phyloP scores from a whole-genome alignment of 1,140 invertebrate genomes.

The Pantala flavescens region DNA sequence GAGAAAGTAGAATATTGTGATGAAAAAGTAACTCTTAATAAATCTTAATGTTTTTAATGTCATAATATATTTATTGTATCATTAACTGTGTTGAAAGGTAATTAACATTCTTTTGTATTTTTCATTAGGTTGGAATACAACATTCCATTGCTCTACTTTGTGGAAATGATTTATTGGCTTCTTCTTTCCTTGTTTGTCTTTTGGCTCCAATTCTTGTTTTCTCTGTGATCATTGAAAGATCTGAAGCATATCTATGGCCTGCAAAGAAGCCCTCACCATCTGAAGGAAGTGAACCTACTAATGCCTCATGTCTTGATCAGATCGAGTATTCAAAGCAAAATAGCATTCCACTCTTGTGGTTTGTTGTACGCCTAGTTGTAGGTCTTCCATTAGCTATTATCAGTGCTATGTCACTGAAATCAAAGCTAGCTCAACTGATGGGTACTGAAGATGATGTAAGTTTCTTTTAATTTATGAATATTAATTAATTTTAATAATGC shows the following conservation, averaged over 20 bases:
- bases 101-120: too few relatives aligned
- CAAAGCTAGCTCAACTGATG: conserved; percentile 35
- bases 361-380: background rate
- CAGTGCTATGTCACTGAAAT: conserved; percentile 36
- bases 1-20: too few relatives aligned
- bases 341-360: background rate
- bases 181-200: conserved; percentile 50
- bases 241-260: background rate
- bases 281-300: background rate
- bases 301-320: background rate
- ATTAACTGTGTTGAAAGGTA: too few relatives aligned
- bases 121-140: conserved; percentile 33
- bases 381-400: conserved; percentile 13
- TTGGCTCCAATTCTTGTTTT: conserved; percentile 25
- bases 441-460: conserved; percentile 47
- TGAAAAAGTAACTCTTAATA: conserved; percentile 25
- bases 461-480: too few relatives aligned
- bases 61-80: background rate
- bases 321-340: background rate
- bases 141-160: conserved; percentile 42
- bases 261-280: background rate
- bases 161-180: conserved; percentile 54
- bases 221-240: background rate
- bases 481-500: too few relatives aligned
- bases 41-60: conserved; percentile 25